Base-by-base conservation (phyloP, 2,888 invertebrate genomes). In the Crepidodera aurea region DNA sequence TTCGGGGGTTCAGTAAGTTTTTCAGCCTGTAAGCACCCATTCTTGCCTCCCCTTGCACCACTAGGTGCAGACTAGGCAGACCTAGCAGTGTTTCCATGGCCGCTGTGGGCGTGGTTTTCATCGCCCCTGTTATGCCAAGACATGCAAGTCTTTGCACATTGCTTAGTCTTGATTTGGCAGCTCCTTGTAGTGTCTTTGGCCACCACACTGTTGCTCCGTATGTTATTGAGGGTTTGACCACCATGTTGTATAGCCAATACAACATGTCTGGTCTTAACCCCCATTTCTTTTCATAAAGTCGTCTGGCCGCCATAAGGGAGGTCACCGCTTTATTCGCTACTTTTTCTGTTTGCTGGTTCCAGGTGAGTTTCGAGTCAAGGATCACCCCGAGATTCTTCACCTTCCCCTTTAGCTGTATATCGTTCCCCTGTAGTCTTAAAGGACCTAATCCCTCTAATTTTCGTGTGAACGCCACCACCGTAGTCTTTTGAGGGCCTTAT, bases 31-130 rank as follows among this genome's bases (percentile, higher is more conserved):
- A 22, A 22, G 22, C 22, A 22, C 22, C 22, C 6, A 22, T 4
- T 22, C 22, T 22, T 22, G 50, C 50, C 16, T 50, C 12, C 16
- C 32, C 29, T 32, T 32, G 1, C 5, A 56, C 18, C 2, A 58
- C 27, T 19, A 50, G 12, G 15, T 50, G 50, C 1, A 58, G 39
- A 7, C 12, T 25, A 22, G 37, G 50, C 15, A 61, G 40, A 12
- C 39, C 18, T 19, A 61, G 40, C 6, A 61, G 29, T 6, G 27
- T 19, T 27, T 57, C 57, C 46, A 62, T 57, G 6, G 51, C 62
- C n/a, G 51, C 57, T 27, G 51, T 51, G n/a, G 56, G 53, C 4
- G 50, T 61, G 25, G 57, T 46, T 12, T 22, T 40, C 51, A 62
- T 51, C 5, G 51, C 57, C 27, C 51, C 57, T 7, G 57, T 62